Evolutionary conservation across 2,797 vertebrate species (phyloP).

Genomic region (Melanitta fusca): DNA sequence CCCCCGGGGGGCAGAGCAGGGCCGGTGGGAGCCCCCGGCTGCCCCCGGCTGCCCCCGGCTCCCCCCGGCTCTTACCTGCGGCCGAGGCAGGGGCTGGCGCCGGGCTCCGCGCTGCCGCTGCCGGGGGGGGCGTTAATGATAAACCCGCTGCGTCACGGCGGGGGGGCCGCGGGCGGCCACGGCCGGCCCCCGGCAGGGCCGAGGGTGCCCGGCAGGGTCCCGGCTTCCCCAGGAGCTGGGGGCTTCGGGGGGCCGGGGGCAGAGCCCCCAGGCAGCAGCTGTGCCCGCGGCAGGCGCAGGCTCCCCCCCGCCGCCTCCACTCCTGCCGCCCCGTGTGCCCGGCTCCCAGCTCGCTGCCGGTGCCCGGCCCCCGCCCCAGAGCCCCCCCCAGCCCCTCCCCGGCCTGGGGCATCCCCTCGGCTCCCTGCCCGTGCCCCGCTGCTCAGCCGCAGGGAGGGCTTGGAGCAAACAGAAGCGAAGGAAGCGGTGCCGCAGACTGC

Average conservation of each 20-base stretch:
- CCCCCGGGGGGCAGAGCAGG: neutral
- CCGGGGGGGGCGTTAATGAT: neutral
- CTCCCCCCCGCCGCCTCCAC: neutral
- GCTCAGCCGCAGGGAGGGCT: neutral
- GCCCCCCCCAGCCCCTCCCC: neutral
- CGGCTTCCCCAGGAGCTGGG: too few relatives aligned
- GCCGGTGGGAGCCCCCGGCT: neutral
- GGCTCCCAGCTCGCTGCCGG: neutral
- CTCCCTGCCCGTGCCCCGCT: neutral
- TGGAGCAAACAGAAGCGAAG: neutral
- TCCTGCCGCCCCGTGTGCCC: rapidly evolving
- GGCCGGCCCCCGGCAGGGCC: neutral
- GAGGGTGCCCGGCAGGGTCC: neutral
- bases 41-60: neutral
- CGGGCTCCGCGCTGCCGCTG: neutral
- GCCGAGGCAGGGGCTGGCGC: neutral
- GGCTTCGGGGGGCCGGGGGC: too few relatives aligned
- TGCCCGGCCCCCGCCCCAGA: neutral
- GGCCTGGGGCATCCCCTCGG: rapidly evolving
- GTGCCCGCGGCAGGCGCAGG: neutral
- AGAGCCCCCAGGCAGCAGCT: neutral
- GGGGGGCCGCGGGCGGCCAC: neutral
- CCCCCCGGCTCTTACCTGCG: conserved; percentile 54
- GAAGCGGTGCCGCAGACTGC: neutral
- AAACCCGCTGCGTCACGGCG: neutral